Base-by-base conservation (phyloP, 2,888 invertebrate species). In the Ornithoptera priamus region DNA sequence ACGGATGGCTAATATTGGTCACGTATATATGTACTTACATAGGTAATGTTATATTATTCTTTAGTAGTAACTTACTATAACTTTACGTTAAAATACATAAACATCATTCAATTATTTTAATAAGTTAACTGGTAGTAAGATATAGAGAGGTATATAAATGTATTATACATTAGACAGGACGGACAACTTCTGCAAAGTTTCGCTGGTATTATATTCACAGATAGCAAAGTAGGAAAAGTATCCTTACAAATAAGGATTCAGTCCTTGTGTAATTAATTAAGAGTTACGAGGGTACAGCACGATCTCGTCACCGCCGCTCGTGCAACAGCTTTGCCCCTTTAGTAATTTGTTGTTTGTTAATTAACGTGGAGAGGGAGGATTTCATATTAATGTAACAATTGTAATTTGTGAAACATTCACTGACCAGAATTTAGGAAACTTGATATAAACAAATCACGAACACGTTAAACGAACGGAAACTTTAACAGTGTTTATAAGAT, bases 241-340 rank as follows among this genome's bases (percentile, higher is more conserved):
- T 53, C 53, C n/a, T 53, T n/a, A 18, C n/a, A 53, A 53, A n/a
- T 6, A 53, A 53, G n/a, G 53, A 53, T 53, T 53, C n/a, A 18
- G 53, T 53, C n/a, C 39, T 6, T 7, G 22, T 56, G 36, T 58
- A 65, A 65, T 65, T 65, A 65, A 65, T 65, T 58, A 42, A 18
- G 58, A 57, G 22, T 65, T 65, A 58, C 20, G 22, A 22, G 65
- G 22, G 42, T 58, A 65, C 42, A 39, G 42, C 22, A 42, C 57
- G 65, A 57, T 36, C 39, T 15, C 8, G 39, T 57, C 65, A 65
- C 65, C 17, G 20, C 46, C 39, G 24, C 22, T 50, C 56, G 56
- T 22, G 24, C 58, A 58, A 7, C 22, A 20, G 15, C 58, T 20
- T 46, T 24, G 8, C 46, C 24, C 18, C 24, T 20, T 60, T 61